phyloP scores from a whole-genome alignment of 1,140 invertebrate species.

The Lepeophtheirus salmonis region DNA sequence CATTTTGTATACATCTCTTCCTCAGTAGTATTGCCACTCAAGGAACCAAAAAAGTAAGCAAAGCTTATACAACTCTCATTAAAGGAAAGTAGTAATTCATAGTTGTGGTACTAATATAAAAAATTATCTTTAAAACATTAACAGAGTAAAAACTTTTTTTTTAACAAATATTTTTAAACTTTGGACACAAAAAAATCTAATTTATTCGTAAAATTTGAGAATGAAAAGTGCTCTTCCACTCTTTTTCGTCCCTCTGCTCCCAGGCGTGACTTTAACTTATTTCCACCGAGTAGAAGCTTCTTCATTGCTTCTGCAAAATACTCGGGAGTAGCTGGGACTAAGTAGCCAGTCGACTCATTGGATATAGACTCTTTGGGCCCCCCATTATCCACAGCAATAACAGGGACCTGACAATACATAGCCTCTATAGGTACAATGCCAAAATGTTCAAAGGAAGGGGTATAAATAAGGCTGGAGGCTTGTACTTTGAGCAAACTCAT shows the following conservation, averaged over 20 bases:
- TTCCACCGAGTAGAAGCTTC: conserved; percentile 37
- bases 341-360: conserved; percentile 67
- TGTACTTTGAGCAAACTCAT: conserved; percentile 45
- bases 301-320: conserved; percentile 60
- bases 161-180: conserved; percentile 31
- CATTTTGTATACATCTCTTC: too few species aligned
- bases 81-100: too few species aligned
- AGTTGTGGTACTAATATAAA: too few species aligned
- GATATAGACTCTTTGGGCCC: conserved; percentile 85
- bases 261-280: conserved; percentile 35
- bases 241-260: conserved; percentile 46
- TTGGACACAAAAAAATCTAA: conserved; percentile 30
- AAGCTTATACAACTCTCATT: too few species aligned
- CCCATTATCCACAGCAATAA: conserved; percentile 84
- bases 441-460: conserved; percentile 93
- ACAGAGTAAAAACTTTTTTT: neutral
- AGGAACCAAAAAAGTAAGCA: too few species aligned
- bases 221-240: conserved; percentile 57
- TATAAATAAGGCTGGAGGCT: conserved; percentile 69
- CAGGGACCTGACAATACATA: conserved; percentile 80
- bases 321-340: conserved; percentile 46
- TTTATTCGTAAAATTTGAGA: conserved; percentile 47
- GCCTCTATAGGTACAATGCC: conserved; percentile 98
- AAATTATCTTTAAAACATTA: too few species aligned
- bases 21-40: too few species aligned